Evolutionary conservation across 2,797 vertebrate genomes (phyloP).

Genomic region (Hirundo rustica): DNA sequence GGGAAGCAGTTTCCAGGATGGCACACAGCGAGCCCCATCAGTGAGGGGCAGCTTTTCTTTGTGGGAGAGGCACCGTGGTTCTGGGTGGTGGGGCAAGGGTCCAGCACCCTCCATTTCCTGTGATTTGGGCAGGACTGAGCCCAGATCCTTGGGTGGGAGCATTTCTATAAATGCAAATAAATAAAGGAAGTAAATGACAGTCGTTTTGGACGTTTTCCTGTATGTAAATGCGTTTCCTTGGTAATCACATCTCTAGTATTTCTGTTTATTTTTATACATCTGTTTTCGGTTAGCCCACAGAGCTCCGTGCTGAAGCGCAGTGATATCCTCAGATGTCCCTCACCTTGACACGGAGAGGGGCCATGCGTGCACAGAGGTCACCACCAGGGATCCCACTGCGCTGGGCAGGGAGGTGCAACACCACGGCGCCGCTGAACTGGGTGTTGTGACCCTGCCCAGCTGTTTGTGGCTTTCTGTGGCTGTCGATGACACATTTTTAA

Average conservation of each 20-base stretch:
- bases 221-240: constrained; percentile 69
- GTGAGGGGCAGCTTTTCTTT: neutral
- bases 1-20: neutral
- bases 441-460: neutral
- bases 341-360: neutral
- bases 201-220: constrained; percentile 60
- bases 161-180: constrained; percentile 33
- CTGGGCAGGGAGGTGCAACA: neutral
- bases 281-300: constrained; percentile 42
- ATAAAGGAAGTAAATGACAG: constrained; percentile 56
- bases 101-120: neutral
- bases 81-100: neutral
- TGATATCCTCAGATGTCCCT: constrained; percentile 12
- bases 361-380: neutral
- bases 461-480: neutral
- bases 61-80: neutral
- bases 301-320: neutral
- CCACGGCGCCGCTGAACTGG: rapidly evolving
- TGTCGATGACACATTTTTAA: neutral
- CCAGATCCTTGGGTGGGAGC: constrained; percentile 20
- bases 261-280: constrained; percentile 66
- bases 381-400: rapidly evolving
- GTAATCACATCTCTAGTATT: constrained; percentile 67
- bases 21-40: rapidly evolving
- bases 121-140: neutral